Evolutionary conservation across 2,888 invertebrate genomes (phyloP).

Genomic region (Sesia bembeciformis): DNA sequence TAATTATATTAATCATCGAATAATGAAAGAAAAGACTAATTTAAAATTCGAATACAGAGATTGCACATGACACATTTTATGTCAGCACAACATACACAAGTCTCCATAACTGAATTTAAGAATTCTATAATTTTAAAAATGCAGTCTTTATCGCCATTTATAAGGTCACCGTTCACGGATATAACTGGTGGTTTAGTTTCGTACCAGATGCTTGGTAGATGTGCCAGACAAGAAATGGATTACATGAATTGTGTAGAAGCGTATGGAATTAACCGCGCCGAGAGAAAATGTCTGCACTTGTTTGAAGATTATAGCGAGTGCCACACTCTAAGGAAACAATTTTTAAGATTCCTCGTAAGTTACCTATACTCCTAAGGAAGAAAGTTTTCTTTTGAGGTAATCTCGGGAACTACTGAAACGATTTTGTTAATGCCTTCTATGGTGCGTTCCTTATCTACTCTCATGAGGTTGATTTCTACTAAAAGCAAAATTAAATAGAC

Average conservation of each 20-base stretch:
- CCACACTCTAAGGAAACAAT: constrained; percentile 58
- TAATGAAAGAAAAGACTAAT: too few relatives aligned
- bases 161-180: constrained; percentile 78
- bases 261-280: constrained; percentile 75
- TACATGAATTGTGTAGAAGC: constrained; percentile 80
- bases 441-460: too few relatives aligned
- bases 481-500: too few relatives aligned
- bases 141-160: constrained; percentile 49
- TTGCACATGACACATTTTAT: too few relatives aligned
- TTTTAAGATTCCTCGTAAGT: constrained; percentile 49
- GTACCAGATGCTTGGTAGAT: constrained; percentile 70
- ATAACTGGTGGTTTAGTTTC: constrained; percentile 68
- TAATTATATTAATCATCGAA: too few relatives aligned
- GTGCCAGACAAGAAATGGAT: constrained; percentile 75
- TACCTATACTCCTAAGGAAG: not conserved
- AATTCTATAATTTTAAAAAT: not conserved
- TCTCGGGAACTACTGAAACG: too few relatives aligned
- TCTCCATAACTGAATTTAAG: too few relatives aligned
- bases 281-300: constrained; percentile 65
- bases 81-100: too few relatives aligned
- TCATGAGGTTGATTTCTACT: too few relatives aligned
- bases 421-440: too few relatives aligned
- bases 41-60: too few relatives aligned
- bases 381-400: not conserved
- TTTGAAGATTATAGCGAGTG: constrained; percentile 79